Conservation (phyloP, 2,888 invertebrate species). For the Idaea aversata region DNA sequence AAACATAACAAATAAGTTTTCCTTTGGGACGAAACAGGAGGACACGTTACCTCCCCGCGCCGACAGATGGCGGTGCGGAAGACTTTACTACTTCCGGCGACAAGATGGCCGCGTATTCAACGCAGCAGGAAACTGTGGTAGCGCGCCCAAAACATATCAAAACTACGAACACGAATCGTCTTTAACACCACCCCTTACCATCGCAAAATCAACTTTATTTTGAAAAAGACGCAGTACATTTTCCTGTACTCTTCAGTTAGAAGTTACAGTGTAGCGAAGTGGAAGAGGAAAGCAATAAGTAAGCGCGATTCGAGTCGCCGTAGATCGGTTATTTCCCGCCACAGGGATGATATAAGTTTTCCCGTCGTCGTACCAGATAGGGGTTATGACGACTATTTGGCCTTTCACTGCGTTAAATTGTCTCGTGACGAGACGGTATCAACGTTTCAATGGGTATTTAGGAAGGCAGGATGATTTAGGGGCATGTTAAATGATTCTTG, state of each 20-base stretch:
- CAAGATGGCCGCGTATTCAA: slow-evolving; percentile 75
- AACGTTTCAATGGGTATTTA: slow-evolving; percentile 25
- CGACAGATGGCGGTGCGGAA: slow-evolving; percentile 69
- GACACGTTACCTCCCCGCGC: slow-evolving; percentile 50
- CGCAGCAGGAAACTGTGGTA: slow-evolving; percentile 68
- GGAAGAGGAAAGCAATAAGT: slow-evolving; percentile 51
- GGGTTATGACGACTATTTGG: slow-evolving; percentile 55
- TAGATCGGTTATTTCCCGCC: slow-evolving; percentile 72
- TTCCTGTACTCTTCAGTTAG: background rate
- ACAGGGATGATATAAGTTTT: slow-evolving; percentile 72
- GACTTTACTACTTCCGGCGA: slow-evolving; percentile 79
- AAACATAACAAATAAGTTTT: slow-evolving; percentile 40
- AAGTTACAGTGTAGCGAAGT: slow-evolving; percentile 17
- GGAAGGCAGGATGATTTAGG: slow-evolving; percentile 26
- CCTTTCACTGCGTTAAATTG: slow-evolving; percentile 42
- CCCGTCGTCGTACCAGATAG: slow-evolving; percentile 65
- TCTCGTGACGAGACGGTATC: slow-evolving; percentile 35
- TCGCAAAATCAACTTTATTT: slow-evolving; percentile 17
- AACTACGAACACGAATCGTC: slow-evolving; percentile 19
- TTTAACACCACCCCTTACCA: slow-evolving; percentile 9
- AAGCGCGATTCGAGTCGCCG: slow-evolving; percentile 58
- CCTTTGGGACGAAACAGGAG: slow-evolving; percentile 28
- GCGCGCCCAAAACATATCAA: slow-evolving; percentile 60
- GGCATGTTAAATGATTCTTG: slow-evolving; percentile 22
- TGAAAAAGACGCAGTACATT: accelerated